Base-by-base conservation (phyloP, 2,113 vertebrate species). In the Sinosuthora webbiana region DNA sequence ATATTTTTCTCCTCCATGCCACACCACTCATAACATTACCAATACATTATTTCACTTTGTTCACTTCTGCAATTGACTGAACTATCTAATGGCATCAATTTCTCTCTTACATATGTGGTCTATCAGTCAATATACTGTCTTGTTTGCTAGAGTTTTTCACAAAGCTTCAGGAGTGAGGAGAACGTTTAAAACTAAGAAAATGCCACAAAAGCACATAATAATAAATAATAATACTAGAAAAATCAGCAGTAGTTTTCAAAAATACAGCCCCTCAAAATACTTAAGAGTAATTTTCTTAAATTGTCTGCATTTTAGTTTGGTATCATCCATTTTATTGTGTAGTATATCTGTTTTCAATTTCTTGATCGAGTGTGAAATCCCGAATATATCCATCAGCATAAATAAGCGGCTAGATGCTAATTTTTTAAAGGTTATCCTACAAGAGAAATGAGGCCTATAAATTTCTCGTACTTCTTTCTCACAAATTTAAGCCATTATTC, bases 121-220 rank as follows among this genome's bases (percentile, higher is more conserved):
- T 93, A 62, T 64, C 93, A 89, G 65, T 94, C 95, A 97, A 91
- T 94, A 85, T 37, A 52, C 68, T 90, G 13, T 35, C 24, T 93
- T 60, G 6, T 55, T 89, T 92, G 10, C 16, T 28, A 59, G 25
- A 41, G n/a, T 21, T 87, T 71, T 94, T 60, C 31, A 84, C 17
- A 78, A 81, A 87, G 63, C n/a, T 65, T 31, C 21, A 60, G 31
- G 47, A 52, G 13, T 24, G 22, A 87, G 44, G 4, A 55, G 7
- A 69, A 76, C 1, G 0, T 79, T 87, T 83, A 82, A 93, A 90
- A 83, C 25, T 49, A 83, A 67, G 35, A 87, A 87, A 81, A 75
- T 75, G 22, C 7, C 39, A 68, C 9, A 87, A 84, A 91, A 41
- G 1, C 21, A 65, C 41, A 56, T 42, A 81, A 83, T 56, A 73